Conservation (phyloP, 2,888 invertebrate species). For the Ophioninae sp. region DNA sequence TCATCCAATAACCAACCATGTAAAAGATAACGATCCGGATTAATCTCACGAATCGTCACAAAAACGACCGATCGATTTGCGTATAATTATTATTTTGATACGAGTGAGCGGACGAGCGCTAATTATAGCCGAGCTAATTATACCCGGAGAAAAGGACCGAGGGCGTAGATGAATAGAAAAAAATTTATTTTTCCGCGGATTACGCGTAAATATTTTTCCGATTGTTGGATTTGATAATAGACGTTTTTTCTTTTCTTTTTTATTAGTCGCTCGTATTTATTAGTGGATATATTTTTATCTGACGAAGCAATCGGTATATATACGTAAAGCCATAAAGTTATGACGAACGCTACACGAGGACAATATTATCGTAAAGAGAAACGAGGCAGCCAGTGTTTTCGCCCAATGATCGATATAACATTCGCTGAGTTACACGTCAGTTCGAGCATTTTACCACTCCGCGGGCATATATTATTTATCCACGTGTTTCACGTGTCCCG, state of each 20-base stretch:
- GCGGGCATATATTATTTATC: conserved; percentile 57
- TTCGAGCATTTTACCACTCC: conserved; percentile 54
- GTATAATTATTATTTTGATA: too few relatives aligned
- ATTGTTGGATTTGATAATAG: background rate
- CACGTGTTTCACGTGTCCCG: conserved; percentile 23
- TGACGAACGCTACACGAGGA: background rate
- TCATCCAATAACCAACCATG: too few relatives aligned
- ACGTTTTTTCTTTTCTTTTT: background rate
- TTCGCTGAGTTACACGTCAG: conserved; percentile 63
- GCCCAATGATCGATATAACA: conserved; percentile 59
- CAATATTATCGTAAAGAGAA: conserved; percentile 13
- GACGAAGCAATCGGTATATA: too few relatives aligned
- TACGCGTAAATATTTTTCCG: background rate
- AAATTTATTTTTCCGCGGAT: background rate
- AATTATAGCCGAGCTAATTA: too few relatives aligned
- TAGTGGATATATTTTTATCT: too few relatives aligned
- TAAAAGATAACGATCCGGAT: too few relatives aligned
- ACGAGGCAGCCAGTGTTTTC: background rate
- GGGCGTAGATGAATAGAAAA: background rate
- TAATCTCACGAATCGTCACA: too few relatives aligned
- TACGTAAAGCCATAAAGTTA: background rate
- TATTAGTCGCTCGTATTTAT: background rate
- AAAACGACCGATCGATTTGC: too few relatives aligned
- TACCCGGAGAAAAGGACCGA: too few relatives aligned
- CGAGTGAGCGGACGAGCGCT: too few relatives aligned